These are phyloP conservation scores for Drosophila monieri DNA, from an alignment of 2,888 invertebrate genomes.

Conservation along the genomic window DNA sequence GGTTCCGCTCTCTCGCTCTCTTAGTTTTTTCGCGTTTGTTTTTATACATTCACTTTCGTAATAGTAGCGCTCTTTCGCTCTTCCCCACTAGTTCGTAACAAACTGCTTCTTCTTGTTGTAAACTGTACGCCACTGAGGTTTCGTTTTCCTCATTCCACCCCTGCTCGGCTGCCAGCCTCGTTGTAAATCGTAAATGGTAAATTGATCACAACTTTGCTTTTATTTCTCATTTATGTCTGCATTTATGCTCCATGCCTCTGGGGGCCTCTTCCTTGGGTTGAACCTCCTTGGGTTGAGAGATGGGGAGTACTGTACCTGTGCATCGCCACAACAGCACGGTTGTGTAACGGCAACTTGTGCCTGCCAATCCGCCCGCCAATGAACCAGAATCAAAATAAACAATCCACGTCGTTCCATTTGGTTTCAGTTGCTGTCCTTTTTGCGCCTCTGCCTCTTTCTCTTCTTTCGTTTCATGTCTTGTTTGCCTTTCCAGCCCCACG, in stretches of 20 bases:
- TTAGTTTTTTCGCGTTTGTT: slow-evolving; percentile 46
- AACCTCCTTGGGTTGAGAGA: slow-evolving; percentile 4
- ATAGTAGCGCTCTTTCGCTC: slow-evolving; percentile 68
- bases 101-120: slow-evolving; percentile 71
- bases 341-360: slow-evolving; percentile 5
- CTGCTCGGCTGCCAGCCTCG: background rate
- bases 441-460: background rate
- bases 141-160: slow-evolving; percentile 17
- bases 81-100: slow-evolving; percentile 77
- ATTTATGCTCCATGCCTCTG: background rate
- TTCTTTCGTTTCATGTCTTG: background rate
- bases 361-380: slow-evolving; percentile 8
- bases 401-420: slow-evolving; percentile 2
- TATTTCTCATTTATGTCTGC: slow-evolving; percentile 28
- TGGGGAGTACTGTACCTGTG: slow-evolving; percentile 31
- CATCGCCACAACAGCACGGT: background rate
- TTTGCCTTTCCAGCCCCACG: background rate
- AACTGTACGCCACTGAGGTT: slow-evolving; percentile 59
- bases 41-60: slow-evolving; percentile 68
- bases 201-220: slow-evolving; percentile 48
- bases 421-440: slow-evolving; percentile 1
- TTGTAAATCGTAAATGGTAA: slow-evolving; percentile 41
- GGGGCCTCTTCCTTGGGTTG: slow-evolving; percentile 8
- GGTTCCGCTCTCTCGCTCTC: slow-evolving; percentile 35
- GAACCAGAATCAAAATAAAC: slow-evolving; percentile 10